A percentile compares a stretch with the other conserved stretches of the same genome.
Conservation (phyloP, 1,140 invertebrate species). For the Achatina immaculata region DNA sequence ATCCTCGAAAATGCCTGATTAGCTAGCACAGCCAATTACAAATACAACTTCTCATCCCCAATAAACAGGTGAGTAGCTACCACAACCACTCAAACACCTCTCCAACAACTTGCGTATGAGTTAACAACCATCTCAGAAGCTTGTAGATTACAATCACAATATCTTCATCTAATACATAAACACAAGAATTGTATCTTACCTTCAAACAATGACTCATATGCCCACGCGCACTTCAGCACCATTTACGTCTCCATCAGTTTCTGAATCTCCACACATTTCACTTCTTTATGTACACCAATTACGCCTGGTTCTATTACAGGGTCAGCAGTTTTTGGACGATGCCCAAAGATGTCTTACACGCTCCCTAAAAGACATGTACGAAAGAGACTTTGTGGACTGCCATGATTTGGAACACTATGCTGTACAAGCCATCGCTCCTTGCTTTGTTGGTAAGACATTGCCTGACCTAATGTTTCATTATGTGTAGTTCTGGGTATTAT, state of each 20-base stretch:
- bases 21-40: neutral
- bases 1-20: neutral
- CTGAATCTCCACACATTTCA: too few species aligned
- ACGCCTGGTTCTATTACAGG: constrained; percentile 14
- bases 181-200: too few species aligned
- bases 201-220: too few species aligned
- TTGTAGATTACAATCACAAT: too few species aligned
- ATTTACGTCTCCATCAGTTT: too few species aligned
- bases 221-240: too few species aligned
- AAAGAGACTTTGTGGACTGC: constrained; percentile 38
- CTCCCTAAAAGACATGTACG: constrained; percentile 32
- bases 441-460: constrained; percentile 31
- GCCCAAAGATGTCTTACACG: constrained; percentile 37
- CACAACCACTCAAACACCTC: neutral
- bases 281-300: neutral
- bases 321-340: constrained; percentile 35
- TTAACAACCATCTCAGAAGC: too few species aligned
- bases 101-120: neutral
- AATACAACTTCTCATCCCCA: neutral
- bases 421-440: constrained; percentile 28
- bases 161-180: too few species aligned
- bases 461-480: neutral
- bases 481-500: too few species aligned
- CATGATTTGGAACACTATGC: constrained; percentile 42
- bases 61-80: neutral